Conservation (phyloP, 2,797 vertebrate genomes). For the Scomberomorus guttatus region DNA sequence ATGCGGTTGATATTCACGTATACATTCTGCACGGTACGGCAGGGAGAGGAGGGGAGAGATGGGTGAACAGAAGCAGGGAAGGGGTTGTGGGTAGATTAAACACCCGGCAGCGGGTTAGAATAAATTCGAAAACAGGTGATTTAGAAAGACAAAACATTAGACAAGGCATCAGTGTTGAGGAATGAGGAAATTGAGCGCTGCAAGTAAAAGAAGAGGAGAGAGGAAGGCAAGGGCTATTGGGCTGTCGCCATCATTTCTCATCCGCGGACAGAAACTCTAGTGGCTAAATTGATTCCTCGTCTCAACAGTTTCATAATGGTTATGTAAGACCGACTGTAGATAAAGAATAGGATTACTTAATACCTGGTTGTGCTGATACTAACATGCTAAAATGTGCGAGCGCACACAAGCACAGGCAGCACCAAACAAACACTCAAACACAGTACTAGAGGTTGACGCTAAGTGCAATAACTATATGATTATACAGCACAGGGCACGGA, state of each 20-base stretch:
- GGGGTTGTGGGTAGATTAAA: neutral
- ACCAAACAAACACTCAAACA: slow-evolving; percentile 63
- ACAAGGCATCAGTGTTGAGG: neutral
- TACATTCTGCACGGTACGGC: slow-evolving; percentile 88
- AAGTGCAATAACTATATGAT: slow-evolving; percentile 66
- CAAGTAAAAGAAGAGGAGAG: neutral
- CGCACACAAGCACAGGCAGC: slow-evolving; percentile 37
- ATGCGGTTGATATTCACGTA: slow-evolving; percentile 99
- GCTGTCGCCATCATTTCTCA: slow-evolving; percentile 14
- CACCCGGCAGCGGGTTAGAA: neutral
- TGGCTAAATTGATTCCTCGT: slow-evolving; percentile 37
- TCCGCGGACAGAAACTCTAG: slow-evolving; percentile 27
- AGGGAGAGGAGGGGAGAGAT: neutral
- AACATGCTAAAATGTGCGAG: slow-evolving; percentile 28
- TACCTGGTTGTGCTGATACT: slow-evolving; percentile 59
- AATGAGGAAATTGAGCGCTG: neutral
- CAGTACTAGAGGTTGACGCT: slow-evolving; percentile 48
- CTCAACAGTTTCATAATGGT: slow-evolving; percentile 74
- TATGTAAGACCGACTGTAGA: slow-evolving; percentile 67
- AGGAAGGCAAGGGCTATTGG: neutral
- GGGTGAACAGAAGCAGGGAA: neutral
- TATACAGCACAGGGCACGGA: slow-evolving; percentile 43
- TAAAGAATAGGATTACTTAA: slow-evolving; percentile 75
- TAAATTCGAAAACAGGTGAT: neutral
- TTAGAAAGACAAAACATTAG: neutral